Base-by-base conservation (phyloP, 2,888 invertebrate genomes). In the Xanthorhoe spadicearia region DNA sequence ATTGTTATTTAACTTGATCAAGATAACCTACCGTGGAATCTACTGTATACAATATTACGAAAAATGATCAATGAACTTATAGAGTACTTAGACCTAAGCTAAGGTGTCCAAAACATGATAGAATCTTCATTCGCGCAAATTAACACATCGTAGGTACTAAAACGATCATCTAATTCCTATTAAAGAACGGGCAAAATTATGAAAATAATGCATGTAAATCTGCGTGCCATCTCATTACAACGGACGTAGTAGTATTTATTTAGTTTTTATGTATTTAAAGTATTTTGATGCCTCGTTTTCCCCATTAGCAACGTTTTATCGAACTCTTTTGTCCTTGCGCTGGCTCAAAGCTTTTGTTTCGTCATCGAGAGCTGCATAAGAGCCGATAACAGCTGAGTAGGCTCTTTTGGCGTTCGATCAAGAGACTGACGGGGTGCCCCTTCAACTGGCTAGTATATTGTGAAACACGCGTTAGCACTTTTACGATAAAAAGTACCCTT, bases 371-470 rank as follows among this genome's bases (percentile, higher is more conserved):
- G 77, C 74, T 79, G 84, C 61, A 75, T 79, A 77, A 83, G 80
- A 81, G 82, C 77, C 86, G 86, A 87, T 87, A 88, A 81, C 83
- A 78, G 89, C 85, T 82, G 88, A 90, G 89, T 84, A 68, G 61
- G 83, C 76, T 85, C 86, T 83, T 72, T 82, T 82, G 89, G 87
- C 84, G 87, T 80, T 76, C 86, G 88, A 86, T 88, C 86, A 81
- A 89, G 88, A 84, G 84, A 71, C 61, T 61, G 70, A 52, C 66
- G 64, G 62, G n/a, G 23, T 23, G 73, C 72, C 67, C 60, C 63
- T 65, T 65, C 56, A 32, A 46, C 63, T 67, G 54, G 68, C 56
- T 70, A 51, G 53, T 61, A 52, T 67, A 67, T 56, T 67, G 71
- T 65, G 64, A 74, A 74, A 74, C 73, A 74, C 74, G 70, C 71